A percentile compares a stretch with the other conserved stretches of the same genome.
Conservation (phyloP, 2,113 vertebrate species). For the Gymnobelideus leadbeateri region DNA sequence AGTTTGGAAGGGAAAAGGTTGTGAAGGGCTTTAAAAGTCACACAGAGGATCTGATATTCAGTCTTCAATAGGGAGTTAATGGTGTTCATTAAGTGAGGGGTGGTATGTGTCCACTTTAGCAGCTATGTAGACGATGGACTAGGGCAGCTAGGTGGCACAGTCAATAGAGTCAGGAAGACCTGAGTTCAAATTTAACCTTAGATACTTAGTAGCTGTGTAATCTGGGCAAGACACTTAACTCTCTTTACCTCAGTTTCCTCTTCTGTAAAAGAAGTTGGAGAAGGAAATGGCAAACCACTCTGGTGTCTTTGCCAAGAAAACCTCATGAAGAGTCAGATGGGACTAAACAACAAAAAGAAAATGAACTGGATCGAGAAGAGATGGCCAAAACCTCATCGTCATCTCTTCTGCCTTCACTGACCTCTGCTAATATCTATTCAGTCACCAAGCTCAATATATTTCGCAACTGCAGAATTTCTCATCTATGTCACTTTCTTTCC, state of each 20-base stretch:
- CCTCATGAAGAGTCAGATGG: not conserved
- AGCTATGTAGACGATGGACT: not conserved
- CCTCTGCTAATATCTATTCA: not conserved
- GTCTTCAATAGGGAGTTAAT: not conserved
- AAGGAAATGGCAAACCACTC: not conserved
- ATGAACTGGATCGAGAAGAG: not conserved
- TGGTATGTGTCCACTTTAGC: not conserved
- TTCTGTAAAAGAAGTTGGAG: not conserved
- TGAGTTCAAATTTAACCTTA: not conserved
- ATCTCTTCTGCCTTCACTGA: not conserved
- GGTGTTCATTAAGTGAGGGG: not conserved
- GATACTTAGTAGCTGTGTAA: not conserved
- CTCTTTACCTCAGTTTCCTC: not conserved
- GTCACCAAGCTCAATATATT: not conserved
- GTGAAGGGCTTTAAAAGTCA: not conserved
- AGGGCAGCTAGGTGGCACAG: not conserved
- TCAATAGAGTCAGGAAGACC: not conserved
- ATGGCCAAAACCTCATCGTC: not conserved
- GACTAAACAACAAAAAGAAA: not conserved
- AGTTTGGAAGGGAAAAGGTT: not conserved
- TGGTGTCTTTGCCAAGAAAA: not conserved
- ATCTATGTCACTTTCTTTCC: not conserved
- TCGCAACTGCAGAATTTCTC: not conserved
- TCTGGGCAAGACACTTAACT: not conserved
- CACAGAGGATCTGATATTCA: not conserved